Conservation (phyloP, 2,113 vertebrate species). For the Fregata magnificens region DNA sequence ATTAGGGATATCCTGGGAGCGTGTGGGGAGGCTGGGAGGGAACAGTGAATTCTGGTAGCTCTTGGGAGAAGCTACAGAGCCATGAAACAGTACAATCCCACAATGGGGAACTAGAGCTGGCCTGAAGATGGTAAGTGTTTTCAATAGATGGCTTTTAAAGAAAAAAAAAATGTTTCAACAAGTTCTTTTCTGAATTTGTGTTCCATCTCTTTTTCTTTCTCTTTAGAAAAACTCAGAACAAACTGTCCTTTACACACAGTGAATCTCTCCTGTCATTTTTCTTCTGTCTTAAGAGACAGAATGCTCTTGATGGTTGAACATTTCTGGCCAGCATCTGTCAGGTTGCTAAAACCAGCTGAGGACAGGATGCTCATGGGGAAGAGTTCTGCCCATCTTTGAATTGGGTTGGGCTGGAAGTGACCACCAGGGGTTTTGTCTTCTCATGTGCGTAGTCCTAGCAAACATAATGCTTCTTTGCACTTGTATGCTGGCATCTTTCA, state of each 20-base stretch:
- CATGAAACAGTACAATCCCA: neutral
- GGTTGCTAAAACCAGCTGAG: neutral
- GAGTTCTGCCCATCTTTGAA: neutral
- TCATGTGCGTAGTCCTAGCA: neutral
- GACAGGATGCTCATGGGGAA: neutral
- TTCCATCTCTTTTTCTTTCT: neutral
- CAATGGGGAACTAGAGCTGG: neutral
- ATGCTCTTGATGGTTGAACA: neutral
- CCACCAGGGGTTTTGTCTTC: neutral
- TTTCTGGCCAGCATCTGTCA: neutral
- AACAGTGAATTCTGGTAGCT: neutral
- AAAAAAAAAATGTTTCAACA: neutral
- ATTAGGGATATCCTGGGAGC: neutral
- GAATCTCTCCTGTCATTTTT: neutral
- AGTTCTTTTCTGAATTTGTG: neutral
- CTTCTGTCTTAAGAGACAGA: neutral
- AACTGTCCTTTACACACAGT: neutral
- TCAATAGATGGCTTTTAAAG: neutral
- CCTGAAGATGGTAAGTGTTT: conserved; percentile 17
- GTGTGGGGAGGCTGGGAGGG: neutral
- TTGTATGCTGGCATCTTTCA: conserved; percentile 63
- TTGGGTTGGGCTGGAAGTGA: neutral
- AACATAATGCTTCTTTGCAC: neutral
- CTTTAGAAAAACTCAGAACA: neutral
- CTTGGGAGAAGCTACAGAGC: neutral